Evolutionary conservation across 2,113 vertebrate species (phyloP), one percentile per base, ranked within the genome.

Genomic region (Synchiropus splendidus): DNA sequence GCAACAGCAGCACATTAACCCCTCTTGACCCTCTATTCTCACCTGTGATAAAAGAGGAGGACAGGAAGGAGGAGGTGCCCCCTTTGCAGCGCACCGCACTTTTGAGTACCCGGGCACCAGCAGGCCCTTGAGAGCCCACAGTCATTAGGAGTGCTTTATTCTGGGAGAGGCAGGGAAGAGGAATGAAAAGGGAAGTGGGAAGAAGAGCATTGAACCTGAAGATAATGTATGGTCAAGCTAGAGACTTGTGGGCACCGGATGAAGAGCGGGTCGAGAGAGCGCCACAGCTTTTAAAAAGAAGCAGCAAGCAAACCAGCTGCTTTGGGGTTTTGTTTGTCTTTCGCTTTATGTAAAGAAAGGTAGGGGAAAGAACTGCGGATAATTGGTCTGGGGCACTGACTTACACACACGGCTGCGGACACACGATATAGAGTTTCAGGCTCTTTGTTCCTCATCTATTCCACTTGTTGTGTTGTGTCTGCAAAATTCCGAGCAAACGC

Each of bases 101-200:
- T 61, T 78, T 15, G 86, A 83, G 80, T 77, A 60, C 78, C 72
- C 72, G 79, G 82, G 86, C 86, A 85, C 84, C 81, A 76, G 80
- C 73, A 74, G 83, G 80, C 83, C 82, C 81, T 83, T 64, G 48
- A 83, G 74, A 65, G 71, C 75, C 74, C 65, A 78, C 61, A 57
- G 80, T 85, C 78, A 82, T 89, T 88, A 89, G 87, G 75, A 81
- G 63, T 62, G 79, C 83, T 88, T 89, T 89, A 86, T 85, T 72
- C 84, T 77, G 56, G 54, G 67, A 62, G 78, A 68, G 64, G 68
- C 48, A 51, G 59, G 54, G 58, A 54, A 58, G 61, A 58, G 54
- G 54, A 52, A 49, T 49, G 52, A 59, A 18, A 48, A 60, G 57
- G 61, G 21, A 61, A 61, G 70, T 61, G 32, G 67, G 68, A 72